phyloP scores from a whole-genome alignment of 2,888 invertebrate genomes.

The Agriopis aurantiaria region DNA sequence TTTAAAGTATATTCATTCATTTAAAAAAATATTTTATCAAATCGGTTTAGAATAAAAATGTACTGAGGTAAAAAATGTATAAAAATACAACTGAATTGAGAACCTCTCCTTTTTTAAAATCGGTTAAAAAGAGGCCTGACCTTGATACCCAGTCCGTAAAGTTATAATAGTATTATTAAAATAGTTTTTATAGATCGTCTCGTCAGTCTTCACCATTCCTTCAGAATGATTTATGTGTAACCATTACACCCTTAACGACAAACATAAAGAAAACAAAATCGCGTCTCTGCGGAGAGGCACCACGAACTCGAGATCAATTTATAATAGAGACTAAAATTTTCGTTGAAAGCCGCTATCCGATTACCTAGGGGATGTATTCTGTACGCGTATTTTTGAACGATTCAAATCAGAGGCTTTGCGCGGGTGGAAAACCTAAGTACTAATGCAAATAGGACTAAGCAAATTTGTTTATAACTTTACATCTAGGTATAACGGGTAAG shows the following conservation, averaged over 20 bases:
- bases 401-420: constrained; percentile 49
- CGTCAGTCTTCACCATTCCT: constrained; percentile 38
- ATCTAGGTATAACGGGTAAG: no score
- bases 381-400: constrained; percentile 58
- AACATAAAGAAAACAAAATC: constrained; percentile 58
- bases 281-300: constrained; percentile 62
- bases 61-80: no score
- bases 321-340: constrained; percentile 74
- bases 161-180: no score
- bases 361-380: constrained; percentile 75
- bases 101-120: no score
- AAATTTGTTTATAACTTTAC: no score
- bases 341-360: constrained; percentile 77
- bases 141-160: constrained; percentile 1
- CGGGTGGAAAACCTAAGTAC: neutral
- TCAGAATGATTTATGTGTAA: constrained; percentile 50
- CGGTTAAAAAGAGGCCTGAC: neutral
- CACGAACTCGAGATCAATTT: constrained; percentile 73
- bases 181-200: constrained; percentile 39
- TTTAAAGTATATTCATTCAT: no score
- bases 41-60: no score
- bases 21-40: no score
- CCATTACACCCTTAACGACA: constrained; percentile 49
- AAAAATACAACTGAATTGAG: no score
- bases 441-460: neutral